A percentile compares a stretch with the other conserved stretches of the same genome.
Conservation (phyloP, 2,113 vertebrate genomes). For the Alouatta palliata region DNA sequence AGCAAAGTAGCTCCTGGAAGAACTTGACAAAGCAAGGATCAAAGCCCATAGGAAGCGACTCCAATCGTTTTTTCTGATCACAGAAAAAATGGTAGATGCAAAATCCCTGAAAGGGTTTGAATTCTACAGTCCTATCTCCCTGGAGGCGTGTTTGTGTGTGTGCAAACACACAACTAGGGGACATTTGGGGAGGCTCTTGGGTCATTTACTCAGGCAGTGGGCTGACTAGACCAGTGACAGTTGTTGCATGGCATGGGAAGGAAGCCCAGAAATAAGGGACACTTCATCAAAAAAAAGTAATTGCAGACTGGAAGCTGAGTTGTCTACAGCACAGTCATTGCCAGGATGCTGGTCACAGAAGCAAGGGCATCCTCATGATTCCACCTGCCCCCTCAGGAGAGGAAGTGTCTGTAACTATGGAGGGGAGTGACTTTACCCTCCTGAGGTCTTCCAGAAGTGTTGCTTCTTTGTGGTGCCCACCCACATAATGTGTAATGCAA, state of each 20-base stretch:
- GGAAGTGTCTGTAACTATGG: neutral
- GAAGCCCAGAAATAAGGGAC: neutral
- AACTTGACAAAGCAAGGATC: neutral
- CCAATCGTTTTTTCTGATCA: neutral
- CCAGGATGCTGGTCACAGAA: neutral
- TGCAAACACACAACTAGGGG: neutral
- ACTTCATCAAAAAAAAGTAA: neutral
- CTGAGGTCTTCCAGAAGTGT: neutral
- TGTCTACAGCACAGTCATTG: fast-evolving
- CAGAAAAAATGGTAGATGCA: neutral
- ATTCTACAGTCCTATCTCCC: neutral
- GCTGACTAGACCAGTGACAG: neutral
- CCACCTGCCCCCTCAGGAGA: neutral
- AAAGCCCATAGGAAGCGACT: neutral
- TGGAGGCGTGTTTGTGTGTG: fast-evolving
- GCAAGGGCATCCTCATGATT: no score
- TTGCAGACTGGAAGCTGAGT: neutral
- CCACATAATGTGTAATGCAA: fast-evolving
- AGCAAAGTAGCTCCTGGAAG: no score
- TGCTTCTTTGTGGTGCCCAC: neutral
- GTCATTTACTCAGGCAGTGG: neutral
- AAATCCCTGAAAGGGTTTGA: no score
- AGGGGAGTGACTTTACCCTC: neutral
- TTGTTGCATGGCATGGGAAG: neutral
- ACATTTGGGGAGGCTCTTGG: neutral